phyloP scores from a whole-genome alignment of 2,113 vertebrate species.

The Scomber colias region DNA sequence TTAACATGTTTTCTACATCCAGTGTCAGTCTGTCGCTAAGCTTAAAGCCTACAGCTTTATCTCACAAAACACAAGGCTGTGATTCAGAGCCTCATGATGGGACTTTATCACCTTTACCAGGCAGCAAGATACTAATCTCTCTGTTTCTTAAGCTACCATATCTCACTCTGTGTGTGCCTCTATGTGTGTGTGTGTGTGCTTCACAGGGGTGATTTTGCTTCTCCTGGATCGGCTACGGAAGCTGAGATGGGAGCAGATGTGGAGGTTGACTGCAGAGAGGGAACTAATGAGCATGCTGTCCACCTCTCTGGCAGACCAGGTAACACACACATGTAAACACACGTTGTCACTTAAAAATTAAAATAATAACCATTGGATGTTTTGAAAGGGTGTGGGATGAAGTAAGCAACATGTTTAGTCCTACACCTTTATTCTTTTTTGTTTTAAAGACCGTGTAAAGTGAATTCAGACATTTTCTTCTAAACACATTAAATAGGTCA shows the following conservation, averaged over 20 bases:
- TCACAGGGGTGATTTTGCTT: slow-evolving; percentile 94
- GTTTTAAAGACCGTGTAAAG: no score
- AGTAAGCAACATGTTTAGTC: no score
- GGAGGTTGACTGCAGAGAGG: slow-evolving; percentile 95
- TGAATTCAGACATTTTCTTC: no score
- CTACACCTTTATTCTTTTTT: no score
- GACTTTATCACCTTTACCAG: slow-evolving; percentile 52
- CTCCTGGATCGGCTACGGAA: slow-evolving; percentile 95
- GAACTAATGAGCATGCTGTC: slow-evolving; percentile 99
- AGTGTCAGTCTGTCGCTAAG: neutral
- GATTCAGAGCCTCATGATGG: slow-evolving; percentile 27
- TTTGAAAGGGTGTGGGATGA: no score
- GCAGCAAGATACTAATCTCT: slow-evolving; percentile 32
- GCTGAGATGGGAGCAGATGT: slow-evolving; percentile 99
- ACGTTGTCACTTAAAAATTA: no score
- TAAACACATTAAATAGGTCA: no score
- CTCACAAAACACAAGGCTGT: slow-evolving; percentile 32
- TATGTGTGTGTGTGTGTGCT: slow-evolving; percentile 7
- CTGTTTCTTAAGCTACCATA: slow-evolving; percentile 38
- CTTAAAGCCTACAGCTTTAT: slow-evolving; percentile 33
- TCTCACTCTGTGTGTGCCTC: slow-evolving; percentile 20
- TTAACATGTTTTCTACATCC: slow-evolving; percentile 19
- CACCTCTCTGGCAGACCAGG: slow-evolving; percentile 98
- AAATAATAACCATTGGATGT: no score
- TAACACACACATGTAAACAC: slow-evolving; percentile 63